Percentiles rank a stretch among this genome's conserved stretches.
Evolutionary conservation across 2,888 invertebrate genomes (phyloP).

Genomic region (Blomia tropicalis): DNA sequence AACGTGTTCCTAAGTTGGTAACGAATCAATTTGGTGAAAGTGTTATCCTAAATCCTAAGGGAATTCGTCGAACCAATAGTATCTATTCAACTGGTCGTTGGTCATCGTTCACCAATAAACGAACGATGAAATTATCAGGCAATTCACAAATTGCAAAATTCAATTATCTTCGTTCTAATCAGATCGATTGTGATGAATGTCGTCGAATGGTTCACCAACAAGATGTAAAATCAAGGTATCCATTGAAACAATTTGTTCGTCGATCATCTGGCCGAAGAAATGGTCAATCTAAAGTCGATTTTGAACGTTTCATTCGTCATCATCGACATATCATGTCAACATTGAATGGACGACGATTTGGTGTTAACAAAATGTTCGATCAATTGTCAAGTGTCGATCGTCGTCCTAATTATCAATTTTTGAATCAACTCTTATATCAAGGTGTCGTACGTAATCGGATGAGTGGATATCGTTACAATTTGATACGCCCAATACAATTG

Average conservation of each 20-base stretch:
- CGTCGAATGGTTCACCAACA: not conserved
- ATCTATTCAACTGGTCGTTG: not conserved
- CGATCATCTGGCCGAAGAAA: not conserved
- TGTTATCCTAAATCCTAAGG: not conserved
- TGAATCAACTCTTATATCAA: not conserved
- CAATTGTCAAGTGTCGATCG: not conserved
- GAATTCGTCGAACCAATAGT: not conserved
- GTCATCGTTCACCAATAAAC: not conserved
- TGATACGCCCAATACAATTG: not conserved
- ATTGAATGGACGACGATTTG: not conserved
- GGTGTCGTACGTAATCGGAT: conserved; percentile 8
- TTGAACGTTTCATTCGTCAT: not conserved
- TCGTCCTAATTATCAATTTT: not conserved
- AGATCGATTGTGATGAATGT: not conserved
- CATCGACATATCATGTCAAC: not conserved
- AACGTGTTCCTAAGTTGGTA: not conserved
- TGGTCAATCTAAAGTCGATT: not conserved
- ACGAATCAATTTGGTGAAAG: not conserved
- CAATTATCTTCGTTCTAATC: not conserved
- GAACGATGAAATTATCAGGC: not conserved
- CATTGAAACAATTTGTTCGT: not conserved
- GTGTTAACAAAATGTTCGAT: conserved; percentile 12
- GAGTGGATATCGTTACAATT: conserved; percentile 10
- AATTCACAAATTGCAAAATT: not conserved
- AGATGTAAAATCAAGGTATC: not conserved